Evolutionary conservation across 1,140 invertebrate genomes (phyloP).

Genomic region (Camponotus vicinus): DNA sequence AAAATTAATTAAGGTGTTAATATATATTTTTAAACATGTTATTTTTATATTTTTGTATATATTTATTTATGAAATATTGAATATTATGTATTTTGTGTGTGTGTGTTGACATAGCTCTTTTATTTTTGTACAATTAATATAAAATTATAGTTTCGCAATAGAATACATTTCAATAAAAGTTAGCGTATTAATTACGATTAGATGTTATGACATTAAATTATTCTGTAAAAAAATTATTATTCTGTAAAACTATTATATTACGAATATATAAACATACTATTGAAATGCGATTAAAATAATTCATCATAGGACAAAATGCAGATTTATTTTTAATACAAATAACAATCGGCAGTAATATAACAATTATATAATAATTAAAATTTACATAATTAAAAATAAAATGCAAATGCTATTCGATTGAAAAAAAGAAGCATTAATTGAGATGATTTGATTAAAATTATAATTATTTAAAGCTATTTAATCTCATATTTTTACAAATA

Average conservation of each 20-base stretch:
- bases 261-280: not conserved
- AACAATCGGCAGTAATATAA: not conserved
- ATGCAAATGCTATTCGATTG: not conserved
- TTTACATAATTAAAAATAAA: not conserved
- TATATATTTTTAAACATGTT: too few relatives aligned
- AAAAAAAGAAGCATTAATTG: not conserved
- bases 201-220: not conserved
- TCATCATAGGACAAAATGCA: not conserved
- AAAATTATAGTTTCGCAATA: not conserved
- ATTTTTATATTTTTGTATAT: too few relatives aligned
- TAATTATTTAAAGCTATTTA: not conserved
- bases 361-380: conserved; percentile 32
- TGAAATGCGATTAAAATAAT: conserved; percentile 1
- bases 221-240: not conserved
- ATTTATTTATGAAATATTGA: too few relatives aligned
- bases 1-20: too few relatives aligned
- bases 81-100: too few relatives aligned
- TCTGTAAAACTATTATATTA: not conserved
- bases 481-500: not conserved
- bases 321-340: not conserved
- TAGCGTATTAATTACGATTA: not conserved
- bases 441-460: not conserved
- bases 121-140: not conserved
- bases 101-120: too few relatives aligned
- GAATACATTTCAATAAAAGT: not conserved